These are phyloP conservation scores for Dicroscelio sp. DNA, from an alignment of 2,888 invertebrate species.

Conservation along the genomic window DNA sequence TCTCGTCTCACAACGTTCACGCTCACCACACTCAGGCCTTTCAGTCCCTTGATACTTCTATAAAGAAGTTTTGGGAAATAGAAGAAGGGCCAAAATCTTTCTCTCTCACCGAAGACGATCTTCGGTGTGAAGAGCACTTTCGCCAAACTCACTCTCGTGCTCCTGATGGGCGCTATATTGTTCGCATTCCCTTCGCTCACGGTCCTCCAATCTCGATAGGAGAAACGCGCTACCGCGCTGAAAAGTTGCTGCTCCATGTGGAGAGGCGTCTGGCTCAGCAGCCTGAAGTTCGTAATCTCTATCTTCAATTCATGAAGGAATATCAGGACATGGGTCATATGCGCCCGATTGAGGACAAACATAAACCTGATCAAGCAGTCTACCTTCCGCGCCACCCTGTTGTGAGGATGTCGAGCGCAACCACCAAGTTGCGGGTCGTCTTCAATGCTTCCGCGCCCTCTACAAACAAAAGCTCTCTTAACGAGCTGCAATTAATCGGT, in stretches of 20 bases:
- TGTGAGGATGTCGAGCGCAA: neutral
- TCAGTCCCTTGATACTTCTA: neutral
- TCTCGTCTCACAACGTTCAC: neutral
- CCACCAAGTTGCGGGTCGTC: neutral
- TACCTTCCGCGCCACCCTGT: neutral
- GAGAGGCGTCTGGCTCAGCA: neutral
- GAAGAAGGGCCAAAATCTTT: neutral
- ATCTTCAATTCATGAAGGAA: neutral
- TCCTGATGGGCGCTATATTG: no score
- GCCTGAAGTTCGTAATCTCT: neutral
- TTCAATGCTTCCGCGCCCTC: neutral
- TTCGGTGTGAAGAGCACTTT: slow-evolving; percentile 29
- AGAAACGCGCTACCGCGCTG: neutral
- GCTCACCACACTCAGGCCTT: neutral
- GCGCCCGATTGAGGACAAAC: neutral
- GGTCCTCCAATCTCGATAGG: slow-evolving; percentile 1
- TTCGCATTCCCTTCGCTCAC: neutral
- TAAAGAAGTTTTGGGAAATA: slow-evolving; percentile 13
- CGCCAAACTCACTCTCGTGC: no score
- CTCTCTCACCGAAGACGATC: neutral
- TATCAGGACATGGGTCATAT: neutral
- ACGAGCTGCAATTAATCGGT: neutral
- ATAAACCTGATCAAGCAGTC: neutral
- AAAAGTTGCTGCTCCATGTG: neutral
- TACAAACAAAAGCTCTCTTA: neutral